phyloP scores from a whole-genome alignment of 2,113 vertebrate species.

The Nanorana parkeri region DNA sequence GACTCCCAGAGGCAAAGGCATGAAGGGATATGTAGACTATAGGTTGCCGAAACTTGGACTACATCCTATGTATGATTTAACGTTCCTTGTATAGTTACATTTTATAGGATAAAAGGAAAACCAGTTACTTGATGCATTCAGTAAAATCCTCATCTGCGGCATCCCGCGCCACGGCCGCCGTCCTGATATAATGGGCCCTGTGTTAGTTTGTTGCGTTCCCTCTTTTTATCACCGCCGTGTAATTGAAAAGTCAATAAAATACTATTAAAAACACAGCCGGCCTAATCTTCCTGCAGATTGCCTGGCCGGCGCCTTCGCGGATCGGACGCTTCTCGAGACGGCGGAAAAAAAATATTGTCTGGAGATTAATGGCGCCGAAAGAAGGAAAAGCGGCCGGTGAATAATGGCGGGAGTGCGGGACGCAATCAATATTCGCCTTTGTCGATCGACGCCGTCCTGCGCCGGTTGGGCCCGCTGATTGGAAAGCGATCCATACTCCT shows the following conservation, averaged over 20 bases:
- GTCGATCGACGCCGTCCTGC: not conserved
- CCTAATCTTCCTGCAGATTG: conserved; percentile 70
- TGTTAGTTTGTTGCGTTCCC: conserved; percentile 34
- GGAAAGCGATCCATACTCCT: not conserved
- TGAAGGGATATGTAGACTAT: no score
- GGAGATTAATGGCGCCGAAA: conserved; percentile 60
- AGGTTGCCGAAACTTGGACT: no score
- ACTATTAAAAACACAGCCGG: conserved; percentile 68
- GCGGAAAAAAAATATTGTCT: conserved; percentile 62
- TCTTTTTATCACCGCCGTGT: conserved; percentile 67
- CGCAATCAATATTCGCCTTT: conserved; percentile 25
- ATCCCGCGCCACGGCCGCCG: not conserved
- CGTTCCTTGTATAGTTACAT: no score
- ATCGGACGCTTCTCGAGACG: conserved; percentile 69
- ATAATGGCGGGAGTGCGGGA: not conserved
- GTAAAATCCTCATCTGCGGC: not conserved
- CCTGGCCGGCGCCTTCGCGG: conserved; percentile 67
- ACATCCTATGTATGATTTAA: no score
- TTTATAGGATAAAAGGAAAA: no score
- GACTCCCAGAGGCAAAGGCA: no score
- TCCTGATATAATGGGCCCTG: not conserved
- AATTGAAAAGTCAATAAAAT: conserved; percentile 72
- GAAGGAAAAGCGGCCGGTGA: not conserved
- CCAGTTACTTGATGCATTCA: not conserved
- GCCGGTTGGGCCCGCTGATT: not conserved